Conservation (phyloP, 2,888 invertebrate species). For the Drosophila siamana region DNA sequence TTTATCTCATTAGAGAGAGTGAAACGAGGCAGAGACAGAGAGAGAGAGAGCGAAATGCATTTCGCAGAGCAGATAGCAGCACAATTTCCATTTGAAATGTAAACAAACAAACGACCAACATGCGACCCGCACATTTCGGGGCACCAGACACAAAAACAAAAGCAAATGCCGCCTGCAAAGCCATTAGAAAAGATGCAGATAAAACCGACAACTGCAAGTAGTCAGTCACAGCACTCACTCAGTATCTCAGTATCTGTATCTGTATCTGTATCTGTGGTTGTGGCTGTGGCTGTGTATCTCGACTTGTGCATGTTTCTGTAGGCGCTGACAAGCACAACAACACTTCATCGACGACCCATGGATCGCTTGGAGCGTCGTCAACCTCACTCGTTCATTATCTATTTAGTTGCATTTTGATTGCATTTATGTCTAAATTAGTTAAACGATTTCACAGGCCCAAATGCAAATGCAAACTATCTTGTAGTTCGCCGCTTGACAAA, state of each 20-base stretch:
- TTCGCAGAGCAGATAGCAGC: conserved; percentile 51
- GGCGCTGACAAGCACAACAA: conserved; percentile 31
- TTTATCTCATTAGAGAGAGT: conserved; percentile 56
- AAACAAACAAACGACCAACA: conserved; percentile 63
- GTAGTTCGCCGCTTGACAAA: conserved; percentile 18
- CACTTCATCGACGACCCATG: conserved; percentile 4
- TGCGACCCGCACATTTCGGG: conserved; percentile 63
- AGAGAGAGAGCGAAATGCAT: conserved; percentile 57
- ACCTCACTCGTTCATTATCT: conserved; percentile 11
- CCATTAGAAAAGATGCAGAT: conserved; percentile 56
- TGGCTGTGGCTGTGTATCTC: conserved; percentile 13
- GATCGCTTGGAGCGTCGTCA: not conserved
- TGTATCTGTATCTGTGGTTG: conserved; percentile 26
- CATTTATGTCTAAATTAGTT: conserved; percentile 59
- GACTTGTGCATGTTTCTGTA: conserved; percentile 15
- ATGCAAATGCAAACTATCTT: conserved; percentile 43
- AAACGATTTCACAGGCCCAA: conserved; percentile 48
- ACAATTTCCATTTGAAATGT: conserved; percentile 72
- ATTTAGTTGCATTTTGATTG: conserved; percentile 26
- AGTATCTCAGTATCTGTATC: conserved; percentile 2
- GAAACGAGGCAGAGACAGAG: too few relatives aligned
- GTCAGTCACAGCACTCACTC: conserved; percentile 12
- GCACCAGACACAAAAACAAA: conserved; percentile 43
- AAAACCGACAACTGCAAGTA: conserved; percentile 18
- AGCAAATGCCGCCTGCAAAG: conserved; percentile 43